Conservation (phyloP, 2,888 invertebrate genomes). For the Cephus nigrinus region DNA sequence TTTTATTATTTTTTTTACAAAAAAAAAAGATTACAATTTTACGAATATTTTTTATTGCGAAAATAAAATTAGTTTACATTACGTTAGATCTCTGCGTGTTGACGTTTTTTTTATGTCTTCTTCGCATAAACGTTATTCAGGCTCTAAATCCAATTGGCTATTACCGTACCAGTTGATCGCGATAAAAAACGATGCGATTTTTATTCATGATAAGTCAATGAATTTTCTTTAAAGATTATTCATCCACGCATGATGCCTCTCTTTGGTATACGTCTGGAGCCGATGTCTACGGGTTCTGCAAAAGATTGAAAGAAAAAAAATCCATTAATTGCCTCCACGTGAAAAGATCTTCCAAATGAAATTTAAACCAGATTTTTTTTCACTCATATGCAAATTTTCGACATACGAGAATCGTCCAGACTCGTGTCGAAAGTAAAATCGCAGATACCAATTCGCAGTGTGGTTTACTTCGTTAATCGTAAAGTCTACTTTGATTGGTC, state of each 20-base stretch:
- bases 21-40: background rate
- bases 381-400: background rate
- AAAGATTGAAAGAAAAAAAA: background rate
- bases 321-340: background rate
- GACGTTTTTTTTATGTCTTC: background rate
- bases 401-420: background rate
- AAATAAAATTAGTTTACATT: background rate
- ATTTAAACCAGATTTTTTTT: background rate
- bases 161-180: background rate
- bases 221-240: background rate
- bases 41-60: background rate
- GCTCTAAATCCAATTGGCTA: background rate
- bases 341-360: background rate
- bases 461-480: constrained; percentile 23
- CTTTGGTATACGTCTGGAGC: background rate
- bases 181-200: background rate
- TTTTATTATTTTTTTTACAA: background rate
- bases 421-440: background rate
- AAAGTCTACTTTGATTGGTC: constrained; percentile 48
- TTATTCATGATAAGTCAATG: background rate
- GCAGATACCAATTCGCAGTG: background rate
- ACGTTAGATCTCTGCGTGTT: background rate
- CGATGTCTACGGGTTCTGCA: background rate
- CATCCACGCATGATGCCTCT: background rate
- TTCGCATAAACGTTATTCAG: background rate